phyloP scores from a whole-genome alignment of 2,797 vertebrate genomes.

The Acrossocheilus wenchowensis region DNA sequence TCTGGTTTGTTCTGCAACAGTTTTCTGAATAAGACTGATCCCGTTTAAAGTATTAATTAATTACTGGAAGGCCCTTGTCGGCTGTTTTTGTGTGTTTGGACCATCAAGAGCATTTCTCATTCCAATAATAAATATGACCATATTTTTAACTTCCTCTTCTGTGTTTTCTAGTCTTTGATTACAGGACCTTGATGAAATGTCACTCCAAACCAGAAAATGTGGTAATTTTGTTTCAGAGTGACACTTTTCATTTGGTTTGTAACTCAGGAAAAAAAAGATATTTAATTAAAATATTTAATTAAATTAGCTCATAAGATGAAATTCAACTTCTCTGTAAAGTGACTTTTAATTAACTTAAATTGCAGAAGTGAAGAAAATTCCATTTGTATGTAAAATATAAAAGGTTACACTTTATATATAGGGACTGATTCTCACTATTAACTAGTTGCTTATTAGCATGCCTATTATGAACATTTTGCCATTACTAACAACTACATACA shows the following conservation, averaged over 20 bases:
- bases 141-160: constrained; percentile 55
- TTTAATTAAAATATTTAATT: not conserved
- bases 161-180: constrained; percentile 43
- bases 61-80: constrained; percentile 51
- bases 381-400: not conserved
- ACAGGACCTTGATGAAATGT: not conserved
- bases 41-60: constrained; percentile 28
- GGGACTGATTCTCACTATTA: not conserved
- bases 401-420: not conserved
- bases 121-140: constrained; percentile 68
- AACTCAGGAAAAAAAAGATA: not conserved
- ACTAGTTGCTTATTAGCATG: not conserved
- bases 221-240: not conserved
- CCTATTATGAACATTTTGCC: not conserved
- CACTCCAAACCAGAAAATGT: not conserved
- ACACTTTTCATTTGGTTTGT: not conserved
- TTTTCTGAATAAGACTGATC: constrained; percentile 23
- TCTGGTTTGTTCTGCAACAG: constrained; percentile 22
- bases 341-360: not conserved
- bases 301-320: not conserved
- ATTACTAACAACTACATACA: not conserved
- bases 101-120: constrained; percentile 65
- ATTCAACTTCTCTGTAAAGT: not conserved
- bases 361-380: not conserved
- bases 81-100: constrained; percentile 50